Percentiles rank a stretch among this genome's conserved stretches.
Evolutionary conservation across 2,113 vertebrate species (phyloP).

Genomic region (Pleuronectes platessa): DNA sequence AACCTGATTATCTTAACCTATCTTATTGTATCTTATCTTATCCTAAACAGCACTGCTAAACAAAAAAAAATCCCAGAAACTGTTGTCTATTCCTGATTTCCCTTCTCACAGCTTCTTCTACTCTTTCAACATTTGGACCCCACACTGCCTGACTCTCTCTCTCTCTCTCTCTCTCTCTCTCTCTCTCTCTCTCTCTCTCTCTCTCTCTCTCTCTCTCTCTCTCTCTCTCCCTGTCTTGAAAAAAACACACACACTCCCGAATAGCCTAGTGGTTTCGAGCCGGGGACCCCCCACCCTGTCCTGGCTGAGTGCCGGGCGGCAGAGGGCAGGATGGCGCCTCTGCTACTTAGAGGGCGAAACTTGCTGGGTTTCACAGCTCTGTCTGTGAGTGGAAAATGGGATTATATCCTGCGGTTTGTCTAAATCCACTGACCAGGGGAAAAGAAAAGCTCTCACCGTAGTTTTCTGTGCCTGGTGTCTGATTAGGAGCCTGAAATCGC

Average conservation of each 20-base stretch:
- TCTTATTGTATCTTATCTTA: neutral
- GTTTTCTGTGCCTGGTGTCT: slow-evolving; percentile 69
- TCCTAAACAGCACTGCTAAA: neutral
- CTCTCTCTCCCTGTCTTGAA: neutral
- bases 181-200: neutral
- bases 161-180: slow-evolving; percentile 2
- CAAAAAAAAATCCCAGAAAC: neutral
- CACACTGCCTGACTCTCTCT: slow-evolving; percentile 65
- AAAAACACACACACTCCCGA: slow-evolving; percentile 13
- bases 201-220: slow-evolving; percentile 37
- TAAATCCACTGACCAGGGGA: slow-evolving; percentile 79
- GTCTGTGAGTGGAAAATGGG: slow-evolving; percentile 77
- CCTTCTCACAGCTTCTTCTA: slow-evolving; percentile 72
- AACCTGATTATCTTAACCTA: neutral
- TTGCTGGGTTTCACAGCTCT: slow-evolving; percentile 84
- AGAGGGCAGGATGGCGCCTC: slow-evolving; percentile 87
- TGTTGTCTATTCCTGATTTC: neutral
- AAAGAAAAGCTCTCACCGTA: slow-evolving; percentile 74
- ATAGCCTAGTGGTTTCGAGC: slow-evolving; percentile 19
- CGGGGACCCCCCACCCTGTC: slow-evolving; percentile 72
- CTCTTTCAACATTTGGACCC: slow-evolving; percentile 88
- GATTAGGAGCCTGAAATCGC: slow-evolving; percentile 53
- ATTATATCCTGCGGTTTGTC: slow-evolving; percentile 80
- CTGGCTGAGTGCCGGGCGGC: slow-evolving; percentile 81
- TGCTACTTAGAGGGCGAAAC: slow-evolving; percentile 81